Percentiles rank a stretch among this genome's conserved stretches.
Evolutionary conservation across 2,113 vertebrate species (phyloP).

Genomic region (Lepus europaeus): DNA sequence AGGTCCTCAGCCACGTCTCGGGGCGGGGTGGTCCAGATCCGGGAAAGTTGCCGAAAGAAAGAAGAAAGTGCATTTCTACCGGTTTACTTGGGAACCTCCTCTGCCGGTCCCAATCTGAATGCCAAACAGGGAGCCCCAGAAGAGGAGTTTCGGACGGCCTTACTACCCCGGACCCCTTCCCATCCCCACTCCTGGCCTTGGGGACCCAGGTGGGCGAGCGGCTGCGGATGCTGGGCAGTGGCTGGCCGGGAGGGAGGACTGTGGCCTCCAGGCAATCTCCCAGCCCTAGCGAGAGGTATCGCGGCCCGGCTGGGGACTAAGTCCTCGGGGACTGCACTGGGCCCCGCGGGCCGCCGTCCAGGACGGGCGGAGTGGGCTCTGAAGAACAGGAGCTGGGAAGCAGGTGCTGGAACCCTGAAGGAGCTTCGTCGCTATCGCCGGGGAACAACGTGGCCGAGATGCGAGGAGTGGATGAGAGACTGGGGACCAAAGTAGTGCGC

Average conservation of each 20-base stretch:
- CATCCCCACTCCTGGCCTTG: conserved; percentile 32
- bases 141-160: conserved; percentile 65
- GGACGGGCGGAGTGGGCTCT: rapidly evolving
- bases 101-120: not conserved
- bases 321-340: not conserved
- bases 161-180: conserved; percentile 39
- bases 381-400: rapidly evolving
- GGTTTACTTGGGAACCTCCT: not conserved
- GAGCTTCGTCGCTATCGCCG: rapidly evolving
- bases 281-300: rapidly evolving
- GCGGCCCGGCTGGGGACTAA: not conserved
- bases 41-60: conserved; percentile 42
- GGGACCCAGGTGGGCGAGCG: conserved; percentile 51
- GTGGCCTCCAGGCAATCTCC: not conserved
- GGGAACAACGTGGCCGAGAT: not conserved
- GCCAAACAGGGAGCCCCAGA: conserved; percentile 66
- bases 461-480: not conserved
- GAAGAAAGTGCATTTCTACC: conserved; percentile 35
- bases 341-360: rapidly evolving
- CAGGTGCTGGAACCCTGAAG: not conserved
- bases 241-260: not conserved
- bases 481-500: rapidly evolving
- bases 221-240: conserved; percentile 27
- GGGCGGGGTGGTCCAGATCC: not conserved
- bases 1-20: not conserved